Base-by-base conservation (phyloP, 2,888 invertebrate species). In the Drosophila melanosoma region DNA sequence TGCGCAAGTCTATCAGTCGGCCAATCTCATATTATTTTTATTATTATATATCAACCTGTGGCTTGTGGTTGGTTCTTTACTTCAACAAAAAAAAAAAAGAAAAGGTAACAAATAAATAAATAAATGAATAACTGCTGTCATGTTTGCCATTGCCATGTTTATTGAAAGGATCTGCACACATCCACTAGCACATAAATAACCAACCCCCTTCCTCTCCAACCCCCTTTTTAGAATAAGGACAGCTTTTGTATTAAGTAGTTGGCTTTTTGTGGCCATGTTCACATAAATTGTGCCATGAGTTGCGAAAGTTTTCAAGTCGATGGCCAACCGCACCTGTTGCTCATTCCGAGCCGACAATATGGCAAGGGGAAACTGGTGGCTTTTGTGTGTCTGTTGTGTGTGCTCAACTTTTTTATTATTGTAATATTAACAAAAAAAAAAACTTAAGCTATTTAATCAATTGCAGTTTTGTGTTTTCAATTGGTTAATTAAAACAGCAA, bases 271-370 rank as follows among this genome's bases (percentile, higher is more conserved):
- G 45, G 45, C 45, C 23, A 68, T 74, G 53, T 57, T 40, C 76
- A 68, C 64, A 69, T 76, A 72, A 69, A 70, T 79, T 71, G 57
- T 57, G 63, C 62, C 48, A 52, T 54, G 65, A 23, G 67, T 51
- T 68, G 54, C 67, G 69, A 79, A 83, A 83, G 81, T 83, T 76
- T 70, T 67, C 52, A 60, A 69, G 63, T 63, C 65, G 57, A 65
- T 66, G 56, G 60, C 40, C 59, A 69, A 57, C 70, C 70, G 42
- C 87, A 85, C 84, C 88, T 87, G 85, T 88, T 86, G 85, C 87
- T 74, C 60, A 48, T 42, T 61, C 40, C 33, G 40, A 33, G 66
- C 35, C 42, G 63, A n/a, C 49, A 29, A 38, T 40, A 29, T 52
- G 61, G 51, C 65, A 48, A 2, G 36, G 36, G 68, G 52, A 35